Evolutionary conservation across 2,888 invertebrate species (phyloP), one percentile per base, ranked within the genome.

Genomic region (Himalopsyche japonica): DNA sequence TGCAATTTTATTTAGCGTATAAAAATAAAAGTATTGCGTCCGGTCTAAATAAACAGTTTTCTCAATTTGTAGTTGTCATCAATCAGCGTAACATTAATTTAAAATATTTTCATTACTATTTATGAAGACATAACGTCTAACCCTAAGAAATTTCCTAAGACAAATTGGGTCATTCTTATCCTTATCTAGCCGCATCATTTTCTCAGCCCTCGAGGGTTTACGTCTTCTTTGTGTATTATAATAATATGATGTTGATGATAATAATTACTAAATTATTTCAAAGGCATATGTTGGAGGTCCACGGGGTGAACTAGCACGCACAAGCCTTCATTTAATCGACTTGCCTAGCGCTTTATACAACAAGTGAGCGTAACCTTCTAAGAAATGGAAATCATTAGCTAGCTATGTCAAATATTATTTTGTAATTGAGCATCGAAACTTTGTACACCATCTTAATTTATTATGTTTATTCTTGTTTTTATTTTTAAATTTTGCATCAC

Each of bases 211-310:
- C 30, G 20, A 43, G 30, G 79, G 79, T 79, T 34, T 18, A 47
- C 15, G 20, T 64, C 43, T 79, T 80, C 79, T 79, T 80, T 76
- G 83, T 79, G 30, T 49, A 57, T 64, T 24, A 70, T 79, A 57
- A 76, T 83, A 48, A 76, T 83, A 57, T 20, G 20, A 57, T 57
- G 57, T 57, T 57, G 57, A 57, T 57, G 57, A 57, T 57, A 57
- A 57, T 57, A 57, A 57, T 57, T 57, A 57, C 57, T 57, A 20
- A 70, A 80, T 83, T 79, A 79, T 79, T 79, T 79, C 79, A 49
- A 79, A 79, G 79, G 79, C 79, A 78, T 78, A 37, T 37, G 37
- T 4, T 49, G 48, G 48, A 79, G 48, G 30, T 48, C 79, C 49
- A n/a, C 47, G 20, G 5, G 24, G 27, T 27, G 79, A 27, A 47